These are phyloP conservation scores for Andrena flavipes DNA, from an alignment of 2,888 invertebrate species.

Conservation along the genomic window DNA sequence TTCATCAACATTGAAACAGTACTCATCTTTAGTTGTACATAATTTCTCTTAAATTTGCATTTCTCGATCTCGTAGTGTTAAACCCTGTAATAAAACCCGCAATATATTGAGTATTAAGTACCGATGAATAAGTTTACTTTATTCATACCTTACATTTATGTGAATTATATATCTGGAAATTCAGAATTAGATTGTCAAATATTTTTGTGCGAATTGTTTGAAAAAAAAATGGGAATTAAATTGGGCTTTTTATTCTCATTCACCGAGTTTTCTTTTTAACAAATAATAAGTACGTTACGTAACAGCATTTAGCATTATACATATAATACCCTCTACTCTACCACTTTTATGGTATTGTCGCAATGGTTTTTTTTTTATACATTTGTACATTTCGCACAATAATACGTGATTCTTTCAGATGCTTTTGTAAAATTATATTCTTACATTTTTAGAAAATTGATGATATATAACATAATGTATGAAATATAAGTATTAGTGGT, in stretches of 20 bases:
- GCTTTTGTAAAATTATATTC: not conserved
- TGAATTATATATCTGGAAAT: slow-evolving; percentile 6
- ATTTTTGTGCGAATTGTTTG: not conserved
- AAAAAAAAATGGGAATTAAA: not conserved
- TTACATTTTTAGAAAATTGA: not conserved
- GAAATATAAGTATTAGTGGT: not conserved
- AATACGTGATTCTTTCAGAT: slow-evolving; percentile 11
- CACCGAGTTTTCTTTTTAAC: not conserved
- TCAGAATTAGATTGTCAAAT: not conserved
- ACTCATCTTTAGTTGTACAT: slow-evolving; percentile 24
- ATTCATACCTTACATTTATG: slow-evolving; percentile 13
- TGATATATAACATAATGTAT: not conserved
- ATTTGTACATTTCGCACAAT: slow-evolving; percentile 16
- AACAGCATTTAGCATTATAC: not conserved
- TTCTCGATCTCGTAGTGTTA: not conserved
- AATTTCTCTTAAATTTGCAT: not conserved
- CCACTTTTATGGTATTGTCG: not conserved
- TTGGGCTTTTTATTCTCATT: not conserved
- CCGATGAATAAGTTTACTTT: slow-evolving; percentile 29
- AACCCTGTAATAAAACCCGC: slow-evolving; percentile 1
- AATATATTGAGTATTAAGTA: slow-evolving; percentile 63
- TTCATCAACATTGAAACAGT: not conserved
- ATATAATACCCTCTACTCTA: slow-evolving; percentile 2
- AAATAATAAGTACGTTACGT: slow-evolving; percentile 23
- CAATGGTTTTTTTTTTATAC: slow-evolving; percentile 25